Conservation (phyloP, 2,888 invertebrate genomes). For the Scaptomyza cyrtandrae region DNA sequence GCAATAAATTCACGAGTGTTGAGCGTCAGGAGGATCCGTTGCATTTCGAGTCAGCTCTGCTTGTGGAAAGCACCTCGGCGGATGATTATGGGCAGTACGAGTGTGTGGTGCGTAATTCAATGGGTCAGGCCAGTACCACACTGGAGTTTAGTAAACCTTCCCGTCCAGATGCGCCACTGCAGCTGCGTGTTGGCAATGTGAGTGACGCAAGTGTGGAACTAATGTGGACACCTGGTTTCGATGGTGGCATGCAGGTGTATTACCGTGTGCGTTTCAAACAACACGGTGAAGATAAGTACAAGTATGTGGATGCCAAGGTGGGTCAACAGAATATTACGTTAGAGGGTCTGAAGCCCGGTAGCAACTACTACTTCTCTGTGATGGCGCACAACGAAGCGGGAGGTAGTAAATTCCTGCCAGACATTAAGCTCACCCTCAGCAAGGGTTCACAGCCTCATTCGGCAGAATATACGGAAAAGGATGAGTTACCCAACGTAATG, state of each 20-base stretch:
- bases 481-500: conserved; percentile 83
- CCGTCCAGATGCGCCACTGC: conserved; percentile 78
- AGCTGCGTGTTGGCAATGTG: conserved; percentile 77
- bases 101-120: conserved; percentile 79
- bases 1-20: conserved; percentile 78
- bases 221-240: conserved; percentile 80
- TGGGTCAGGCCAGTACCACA: conserved; percentile 80
- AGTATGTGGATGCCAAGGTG: conserved; percentile 77
- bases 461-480: conserved; percentile 81
- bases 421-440: conserved; percentile 74
- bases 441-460: conserved; percentile 80
- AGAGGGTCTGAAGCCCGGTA: conserved; percentile 78
- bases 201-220: conserved; percentile 78
- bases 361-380: conserved; percentile 80
- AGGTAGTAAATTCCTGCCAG: conserved; percentile 81
- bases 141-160: conserved; percentile 81
- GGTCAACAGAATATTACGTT: conserved; percentile 77
- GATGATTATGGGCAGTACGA: conserved; percentile 82
- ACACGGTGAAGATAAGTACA: conserved; percentile 81
- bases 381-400: conserved; percentile 83
- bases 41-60: conserved; percentile 75
- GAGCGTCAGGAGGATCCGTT: conserved; percentile 79
- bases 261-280: conserved; percentile 79
- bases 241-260: conserved; percentile 82
- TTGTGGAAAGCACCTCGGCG: conserved; percentile 80